phyloP scores from a whole-genome alignment of 2,888 invertebrate genomes.

The Leptinotarsa juncta region DNA sequence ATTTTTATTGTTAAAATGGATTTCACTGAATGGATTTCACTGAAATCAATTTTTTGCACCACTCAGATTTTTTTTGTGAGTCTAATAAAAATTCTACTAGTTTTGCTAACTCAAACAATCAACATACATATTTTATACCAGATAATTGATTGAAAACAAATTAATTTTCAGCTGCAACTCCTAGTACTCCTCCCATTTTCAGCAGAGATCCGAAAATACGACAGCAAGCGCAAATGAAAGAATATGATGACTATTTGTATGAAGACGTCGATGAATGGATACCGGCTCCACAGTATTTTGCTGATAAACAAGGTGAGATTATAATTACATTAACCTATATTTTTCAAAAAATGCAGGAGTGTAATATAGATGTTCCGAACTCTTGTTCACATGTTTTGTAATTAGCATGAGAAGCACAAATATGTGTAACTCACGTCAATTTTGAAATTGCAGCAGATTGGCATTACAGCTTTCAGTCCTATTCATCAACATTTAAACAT shows the following conservation, averaged over 20 bases:
- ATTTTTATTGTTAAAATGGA: no score
- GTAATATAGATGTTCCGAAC: no score
- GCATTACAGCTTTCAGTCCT: no score
- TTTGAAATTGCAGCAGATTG: no score
- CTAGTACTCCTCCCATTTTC: slow-evolving; percentile 52
- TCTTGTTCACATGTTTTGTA: no score
- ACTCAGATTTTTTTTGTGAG: background rate
- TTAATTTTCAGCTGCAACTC: slow-evolving; percentile 41
- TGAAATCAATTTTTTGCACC: background rate
- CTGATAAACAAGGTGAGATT: slow-evolving; percentile 16
- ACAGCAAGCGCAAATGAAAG: slow-evolving; percentile 28
- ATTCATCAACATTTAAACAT: no score
- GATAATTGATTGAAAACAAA: slow-evolving; percentile 1
- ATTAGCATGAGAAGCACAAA: no score
- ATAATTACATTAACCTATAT: background rate
- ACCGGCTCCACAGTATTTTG: slow-evolving; percentile 19
- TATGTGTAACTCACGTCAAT: no score
- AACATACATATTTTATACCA: no score
- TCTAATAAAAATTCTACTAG: background rate
- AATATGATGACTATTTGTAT: slow-evolving; percentile 15
- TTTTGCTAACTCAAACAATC: background rate
- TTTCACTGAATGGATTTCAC: no score
- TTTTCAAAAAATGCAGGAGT: no score
- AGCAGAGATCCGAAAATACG: slow-evolving; percentile 44
- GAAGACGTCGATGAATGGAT: slow-evolving; percentile 23